Conservation (phyloP, 23 tunicate species). For the Corella eumyota region DNA sequence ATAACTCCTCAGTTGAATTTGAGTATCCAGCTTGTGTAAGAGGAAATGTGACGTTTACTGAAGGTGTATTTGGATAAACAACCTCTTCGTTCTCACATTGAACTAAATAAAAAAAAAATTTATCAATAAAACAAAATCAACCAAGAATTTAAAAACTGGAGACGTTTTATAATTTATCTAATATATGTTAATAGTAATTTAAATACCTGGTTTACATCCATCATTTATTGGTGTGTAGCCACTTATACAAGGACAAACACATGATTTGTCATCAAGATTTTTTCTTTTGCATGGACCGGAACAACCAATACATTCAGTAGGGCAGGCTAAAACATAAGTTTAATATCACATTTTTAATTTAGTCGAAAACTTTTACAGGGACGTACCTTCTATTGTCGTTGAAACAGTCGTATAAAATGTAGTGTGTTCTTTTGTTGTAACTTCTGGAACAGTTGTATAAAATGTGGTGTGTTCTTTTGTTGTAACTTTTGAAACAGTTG, state of each 20-base stretch:
- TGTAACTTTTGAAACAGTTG: too few relatives aligned
- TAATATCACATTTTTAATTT: too few relatives aligned
- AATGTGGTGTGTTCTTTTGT: too few relatives aligned
- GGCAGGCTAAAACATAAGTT: too few relatives aligned
- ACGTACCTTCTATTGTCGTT: too few relatives aligned
- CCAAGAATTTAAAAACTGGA: too few relatives aligned
- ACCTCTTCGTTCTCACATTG: not conserved
- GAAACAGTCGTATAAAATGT: not conserved
- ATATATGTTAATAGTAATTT: too few relatives aligned
- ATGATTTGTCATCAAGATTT: not conserved
- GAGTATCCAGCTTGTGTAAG: conserved; percentile 12
- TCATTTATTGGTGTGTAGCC: not conserved
- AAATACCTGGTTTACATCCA: not conserved
- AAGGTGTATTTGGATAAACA: not conserved
- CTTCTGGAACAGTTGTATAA: not conserved
- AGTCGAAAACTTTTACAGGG: too few relatives aligned
- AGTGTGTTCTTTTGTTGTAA: not conserved
- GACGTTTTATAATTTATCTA: too few relatives aligned
- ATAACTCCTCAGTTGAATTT: not conserved
- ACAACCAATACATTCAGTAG: not conserved
- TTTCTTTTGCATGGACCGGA: not conserved
- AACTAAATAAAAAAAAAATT: conserved; percentile 3
- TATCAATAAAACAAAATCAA: too few relatives aligned
- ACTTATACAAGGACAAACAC: not conserved
- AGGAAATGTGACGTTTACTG: conserved; percentile 7